Evolutionary conservation across 2,888 invertebrate genomes (phyloP).

Genomic region (Erebia aethiops): DNA sequence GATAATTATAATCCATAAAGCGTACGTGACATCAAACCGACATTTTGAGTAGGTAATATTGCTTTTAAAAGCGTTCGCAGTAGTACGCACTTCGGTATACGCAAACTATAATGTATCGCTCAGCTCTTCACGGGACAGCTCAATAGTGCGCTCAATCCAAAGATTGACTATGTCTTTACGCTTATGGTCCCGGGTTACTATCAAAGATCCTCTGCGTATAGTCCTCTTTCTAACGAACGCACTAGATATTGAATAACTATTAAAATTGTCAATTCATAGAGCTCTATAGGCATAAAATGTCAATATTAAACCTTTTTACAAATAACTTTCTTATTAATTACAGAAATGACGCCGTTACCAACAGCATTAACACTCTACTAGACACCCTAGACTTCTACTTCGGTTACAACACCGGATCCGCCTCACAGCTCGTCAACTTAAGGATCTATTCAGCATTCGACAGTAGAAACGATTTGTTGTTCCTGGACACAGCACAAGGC

Average conservation of each 20-base stretch:
- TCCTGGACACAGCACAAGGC: slow-evolving; percentile 84
- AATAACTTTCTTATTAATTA: slow-evolving; percentile 33
- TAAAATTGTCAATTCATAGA: not conserved
- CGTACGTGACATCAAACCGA: no score
- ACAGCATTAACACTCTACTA: slow-evolving; percentile 65
- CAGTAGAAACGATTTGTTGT: slow-evolving; percentile 78
- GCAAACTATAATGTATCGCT: no score
- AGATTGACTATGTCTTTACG: no score
- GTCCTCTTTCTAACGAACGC: not conserved
- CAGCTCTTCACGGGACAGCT: no score
- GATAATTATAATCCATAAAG: no score
- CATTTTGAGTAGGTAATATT: no score
- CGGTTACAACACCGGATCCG: slow-evolving; percentile 68
- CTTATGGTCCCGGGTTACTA: not conserved
- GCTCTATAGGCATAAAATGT: not conserved
- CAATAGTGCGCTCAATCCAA: no score
- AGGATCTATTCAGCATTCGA: slow-evolving; percentile 84
- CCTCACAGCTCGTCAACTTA: slow-evolving; percentile 68
- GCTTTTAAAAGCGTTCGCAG: no score
- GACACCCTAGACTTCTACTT: slow-evolving; percentile 77
- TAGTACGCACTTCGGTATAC: no score
- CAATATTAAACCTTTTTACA: not conserved
- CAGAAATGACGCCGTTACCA: slow-evolving; percentile 64
- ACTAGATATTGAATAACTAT: not conserved
- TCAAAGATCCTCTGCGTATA: no score